Evolutionary conservation across 1,140 invertebrate species (phyloP), one percentile per base, ranked within the genome.

Genomic region (Stenopsyche tienmushanensis): DNA sequence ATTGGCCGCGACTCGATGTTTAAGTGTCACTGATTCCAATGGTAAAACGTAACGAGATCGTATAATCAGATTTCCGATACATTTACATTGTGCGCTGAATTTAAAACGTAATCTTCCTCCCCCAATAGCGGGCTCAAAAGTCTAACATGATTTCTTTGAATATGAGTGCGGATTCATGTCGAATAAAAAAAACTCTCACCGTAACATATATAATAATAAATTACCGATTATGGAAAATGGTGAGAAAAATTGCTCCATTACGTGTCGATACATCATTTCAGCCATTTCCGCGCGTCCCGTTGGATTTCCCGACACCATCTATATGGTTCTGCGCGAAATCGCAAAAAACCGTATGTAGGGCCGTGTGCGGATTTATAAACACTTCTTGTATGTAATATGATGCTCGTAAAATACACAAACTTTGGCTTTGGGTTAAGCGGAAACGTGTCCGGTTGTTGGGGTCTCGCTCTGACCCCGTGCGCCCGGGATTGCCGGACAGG

Each of bases 131-230:
- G n/a, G n/a, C n/a, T n/a, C n/a, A n/a, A n/a, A n/a, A n/a, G n/a
- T n/a, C n/a, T n/a, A n/a, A n/a, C n/a, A n/a, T n/a, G n/a, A n/a
- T n/a, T n/a, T n/a, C n/a, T n/a, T n/a, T n/a, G n/a, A n/a, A n/a
- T n/a, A n/a, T n/a, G n/a, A n/a, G 75, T 78, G 77, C 77, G 76
- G 76, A 78, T 77, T 74, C 73, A 72, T 75, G 74, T 74, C 70
- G 71, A 73, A 72, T 74, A 77, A 78, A 73, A 78, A 58, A 50
- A 62, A 50, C 49, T 42, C 47, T 18, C 20, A 39, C 3, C 57
- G 44, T 45, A 60, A 50, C 60, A 44, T 42, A 53, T 41, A 62
- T 53, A 70, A 70, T 70, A 66, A 67, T 70, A 70, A 70, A 70
- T 70, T 70, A 70, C 57, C 65, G 69, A 70, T 70, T 70, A 70